Evolutionary conservation across 2,113 vertebrate genomes (phyloP), one percentile per base, ranked within the genome.

Genomic region (Lamprotornis superbus): DNA sequence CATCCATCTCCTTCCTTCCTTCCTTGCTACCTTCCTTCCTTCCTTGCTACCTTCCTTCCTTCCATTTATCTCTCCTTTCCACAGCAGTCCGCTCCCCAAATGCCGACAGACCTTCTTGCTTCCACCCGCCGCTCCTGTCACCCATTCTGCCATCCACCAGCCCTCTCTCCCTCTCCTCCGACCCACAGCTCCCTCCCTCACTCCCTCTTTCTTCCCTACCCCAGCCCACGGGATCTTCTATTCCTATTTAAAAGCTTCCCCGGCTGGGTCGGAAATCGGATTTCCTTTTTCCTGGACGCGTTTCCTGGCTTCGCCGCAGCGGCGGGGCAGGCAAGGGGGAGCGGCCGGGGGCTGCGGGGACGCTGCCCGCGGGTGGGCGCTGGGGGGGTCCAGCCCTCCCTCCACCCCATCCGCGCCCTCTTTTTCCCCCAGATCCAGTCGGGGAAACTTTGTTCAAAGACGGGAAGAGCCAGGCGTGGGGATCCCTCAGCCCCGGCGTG

Each of bases 261-360:
- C 78, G 71, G 94, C 96, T 98, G 97, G 97, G 98, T 99, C 98
- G 98, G 98, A 99, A 98, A 99, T 98, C 99, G 99, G 99, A 99
- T 99, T 99, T 99, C 99, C 99, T 99, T 98, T 99, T 99, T 99
- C 99, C 99, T 99, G 99, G 98, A 99, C 99, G 99, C 99, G 98
- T 99, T 99, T 99, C 99, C 99, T 99, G 99, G 98, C 98, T 98
- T 97, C 97, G 79, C 94, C 64, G 89, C 95, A 24, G 71, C 87
- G 80, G 89, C 61, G 61, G 87, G 76, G 68, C 86, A 92, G 81
- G 77, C 55, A 14, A 95, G 93, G 97, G 95, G 92, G 95, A 94
- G 96, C 87, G 44, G 81, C 81, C 89, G 92, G 84, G 94, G 94
- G 82, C 83, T 95, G 90, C 37, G 63, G 77, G 81, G 71, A 87